A percentile compares a stretch with the other conserved stretches of the same genome.
These are phyloP conservation scores for Plectrocnemia conspersa DNA, from an alignment of 1,140 invertebrate genomes.

Conservation along the genomic window DNA sequence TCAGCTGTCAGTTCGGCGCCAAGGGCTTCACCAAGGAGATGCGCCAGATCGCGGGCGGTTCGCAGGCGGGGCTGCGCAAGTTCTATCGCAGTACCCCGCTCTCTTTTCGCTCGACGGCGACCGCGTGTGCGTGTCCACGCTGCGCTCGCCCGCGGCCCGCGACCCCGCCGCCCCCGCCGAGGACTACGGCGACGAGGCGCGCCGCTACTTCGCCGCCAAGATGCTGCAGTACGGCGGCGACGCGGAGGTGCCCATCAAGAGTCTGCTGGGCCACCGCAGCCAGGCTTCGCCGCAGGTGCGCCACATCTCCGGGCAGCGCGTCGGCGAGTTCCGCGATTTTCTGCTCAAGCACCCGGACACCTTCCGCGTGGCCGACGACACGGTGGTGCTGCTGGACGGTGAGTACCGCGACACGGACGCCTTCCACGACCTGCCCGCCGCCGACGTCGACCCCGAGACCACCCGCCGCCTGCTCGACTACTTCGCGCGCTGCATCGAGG, in stretches of 20 bases:
- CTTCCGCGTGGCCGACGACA: constrained; percentile 86
- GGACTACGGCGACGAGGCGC: constrained; percentile 88
- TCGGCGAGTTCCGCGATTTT: constrained; percentile 92
- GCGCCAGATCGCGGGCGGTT: constrained; percentile 90
- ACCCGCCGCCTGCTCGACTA: constrained; percentile 74
- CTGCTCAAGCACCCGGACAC: constrained; percentile 77
- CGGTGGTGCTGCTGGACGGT: constrained; percentile 59
- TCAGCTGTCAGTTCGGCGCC: constrained; percentile 94
- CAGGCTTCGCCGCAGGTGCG: constrained; percentile 93
- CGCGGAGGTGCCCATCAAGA: constrained; percentile 89
- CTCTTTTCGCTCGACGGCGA: constrained; percentile 89
- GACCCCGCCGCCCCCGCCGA: constrained; percentile 55
- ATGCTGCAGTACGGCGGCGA: constrained; percentile 83
- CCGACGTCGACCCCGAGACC: constrained; percentile 73
- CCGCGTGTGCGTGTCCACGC: constrained; percentile 80
- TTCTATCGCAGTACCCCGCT: constrained; percentile 86
- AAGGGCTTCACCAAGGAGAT: constrained; percentile 95
- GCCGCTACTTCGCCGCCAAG: constrained; percentile 91
- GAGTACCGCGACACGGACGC: constrained; percentile 56
- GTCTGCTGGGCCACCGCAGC: constrained; percentile 85
- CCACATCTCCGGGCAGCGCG: constrained; percentile 90
- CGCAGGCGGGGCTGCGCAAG: constrained; percentile 89
- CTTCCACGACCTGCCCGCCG: constrained; percentile 63
- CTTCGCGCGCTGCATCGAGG: constrained; percentile 70
- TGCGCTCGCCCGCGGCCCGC: constrained; percentile 48